phyloP scores from a whole-genome alignment of 2,113 vertebrate genomes.

The Callopanchax toddi region DNA sequence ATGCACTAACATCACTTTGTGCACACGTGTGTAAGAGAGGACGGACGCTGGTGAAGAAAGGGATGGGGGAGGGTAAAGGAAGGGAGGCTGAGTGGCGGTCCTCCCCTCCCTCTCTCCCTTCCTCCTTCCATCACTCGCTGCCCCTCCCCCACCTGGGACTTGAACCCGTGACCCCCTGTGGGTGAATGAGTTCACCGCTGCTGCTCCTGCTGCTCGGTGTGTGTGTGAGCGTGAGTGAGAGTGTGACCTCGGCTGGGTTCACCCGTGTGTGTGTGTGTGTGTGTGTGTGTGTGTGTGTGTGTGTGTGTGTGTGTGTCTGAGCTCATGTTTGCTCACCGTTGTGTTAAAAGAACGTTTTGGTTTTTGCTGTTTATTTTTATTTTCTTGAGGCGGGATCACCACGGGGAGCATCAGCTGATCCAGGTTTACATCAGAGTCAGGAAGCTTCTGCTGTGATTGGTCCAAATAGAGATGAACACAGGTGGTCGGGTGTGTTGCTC shows the following conservation, averaged over 20 bases:
- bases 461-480: too few relatives aligned
- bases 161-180: conserved; percentile 78
- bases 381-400: too few relatives aligned
- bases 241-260: conserved; percentile 29
- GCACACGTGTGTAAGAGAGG: conserved; percentile 31
- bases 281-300: not conserved
- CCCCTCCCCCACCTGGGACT: conserved; percentile 75
- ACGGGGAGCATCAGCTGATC: too few relatives aligned
- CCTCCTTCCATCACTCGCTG: conserved; percentile 28
- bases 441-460: too few relatives aligned
- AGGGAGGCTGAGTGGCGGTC: conserved; percentile 31
- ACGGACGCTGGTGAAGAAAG: conserved; percentile 47
- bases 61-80: conserved; percentile 36
- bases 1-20: conserved; percentile 21
- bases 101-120: conserved; percentile 10
- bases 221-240: conserved; percentile 6
- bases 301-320: not conserved
- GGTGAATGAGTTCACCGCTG: conserved; percentile 77
- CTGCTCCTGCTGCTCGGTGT: conserved; percentile 26
- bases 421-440: too few relatives aligned
- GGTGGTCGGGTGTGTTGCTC: too few relatives aligned
- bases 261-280: not conserved
- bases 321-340: conserved; percentile 39
- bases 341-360: too few relatives aligned
- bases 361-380: too few relatives aligned